Conservation (phyloP, 1,140 invertebrate genomes). For the Antheraea pernyi region DNA sequence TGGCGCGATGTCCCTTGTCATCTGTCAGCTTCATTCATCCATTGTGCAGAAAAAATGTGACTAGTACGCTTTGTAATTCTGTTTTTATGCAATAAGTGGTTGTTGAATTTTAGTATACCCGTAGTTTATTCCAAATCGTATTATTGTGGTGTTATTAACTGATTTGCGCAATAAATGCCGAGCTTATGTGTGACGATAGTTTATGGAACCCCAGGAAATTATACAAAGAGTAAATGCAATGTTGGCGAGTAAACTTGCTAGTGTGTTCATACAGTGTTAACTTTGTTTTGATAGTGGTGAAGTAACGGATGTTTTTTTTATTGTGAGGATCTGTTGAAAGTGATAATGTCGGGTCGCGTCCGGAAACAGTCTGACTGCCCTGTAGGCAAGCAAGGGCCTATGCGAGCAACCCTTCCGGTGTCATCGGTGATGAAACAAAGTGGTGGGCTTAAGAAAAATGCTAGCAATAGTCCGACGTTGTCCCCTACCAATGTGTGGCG, state of each 20-base stretch:
- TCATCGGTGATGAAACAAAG: constrained; percentile 84
- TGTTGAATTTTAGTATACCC: constrained; percentile 53
- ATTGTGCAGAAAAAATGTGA: constrained; percentile 78
- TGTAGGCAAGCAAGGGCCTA: constrained; percentile 84
- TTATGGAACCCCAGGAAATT: constrained; percentile 58
- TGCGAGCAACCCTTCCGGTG: constrained; percentile 87
- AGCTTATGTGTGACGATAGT: constrained; percentile 28
- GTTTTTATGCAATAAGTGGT: constrained; percentile 63
- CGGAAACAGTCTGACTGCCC: constrained; percentile 85
- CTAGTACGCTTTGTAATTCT: constrained; percentile 67
- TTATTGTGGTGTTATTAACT: constrained; percentile 40
- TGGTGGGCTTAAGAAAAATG: constrained; percentile 80
- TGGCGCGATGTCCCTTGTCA: constrained; percentile 74
- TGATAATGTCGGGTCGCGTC: constrained; percentile 82
- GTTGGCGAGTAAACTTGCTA: constrained; percentile 53
- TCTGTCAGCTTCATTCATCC: constrained; percentile 77
- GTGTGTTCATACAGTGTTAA: constrained; percentile 52
- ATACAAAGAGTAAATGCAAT: constrained; percentile 71
- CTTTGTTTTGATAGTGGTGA: constrained; percentile 39
- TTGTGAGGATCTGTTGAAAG: constrained; percentile 30
- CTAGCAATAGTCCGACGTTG: constrained; percentile 82
- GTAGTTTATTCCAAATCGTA: constrained; percentile 28
- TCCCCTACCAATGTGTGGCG: constrained; percentile 83
- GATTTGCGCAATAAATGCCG: constrained; percentile 40
- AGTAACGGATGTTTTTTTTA: constrained; percentile 26